Conservation (phyloP, 2,797 vertebrate genomes). For the Vultur gryphus region DNA sequence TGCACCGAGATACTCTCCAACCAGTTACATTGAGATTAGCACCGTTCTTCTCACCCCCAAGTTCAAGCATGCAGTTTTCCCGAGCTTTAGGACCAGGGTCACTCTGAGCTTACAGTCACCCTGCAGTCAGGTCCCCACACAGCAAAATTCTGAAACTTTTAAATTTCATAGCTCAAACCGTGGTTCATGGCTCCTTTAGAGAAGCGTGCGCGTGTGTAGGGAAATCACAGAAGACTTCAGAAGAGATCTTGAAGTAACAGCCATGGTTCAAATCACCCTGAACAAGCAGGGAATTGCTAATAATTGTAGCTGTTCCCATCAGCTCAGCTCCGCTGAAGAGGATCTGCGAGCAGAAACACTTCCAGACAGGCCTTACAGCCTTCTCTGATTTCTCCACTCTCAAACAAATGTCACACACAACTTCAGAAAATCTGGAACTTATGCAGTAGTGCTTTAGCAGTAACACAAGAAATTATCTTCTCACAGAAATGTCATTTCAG, state of each 20-base stretch:
- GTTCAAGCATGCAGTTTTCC: not conserved
- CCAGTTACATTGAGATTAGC: not conserved
- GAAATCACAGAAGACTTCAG: not conserved
- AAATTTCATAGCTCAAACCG: not conserved
- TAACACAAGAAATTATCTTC: not conserved
- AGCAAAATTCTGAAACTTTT: not conserved
- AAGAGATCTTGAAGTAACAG: not conserved
- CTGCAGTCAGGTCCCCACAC: not conserved
- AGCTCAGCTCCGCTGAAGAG: not conserved
- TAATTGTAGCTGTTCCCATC: not conserved
- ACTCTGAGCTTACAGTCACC: not conserved
- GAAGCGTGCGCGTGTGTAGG: fast-evolving
- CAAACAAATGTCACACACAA: fast-evolving
- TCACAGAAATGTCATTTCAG: not conserved
- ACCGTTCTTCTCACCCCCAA: not conserved
- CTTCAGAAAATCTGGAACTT: not conserved
- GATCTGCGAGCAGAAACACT: not conserved
- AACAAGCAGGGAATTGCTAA: not conserved
- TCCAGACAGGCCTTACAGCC: not conserved
- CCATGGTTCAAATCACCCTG: not conserved
- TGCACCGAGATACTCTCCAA: not conserved
- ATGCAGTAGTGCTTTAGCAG: not conserved
- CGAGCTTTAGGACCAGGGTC: not conserved
- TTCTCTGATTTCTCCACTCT: not conserved
- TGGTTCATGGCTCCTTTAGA: not conserved